Percentiles rank a stretch among this genome's conserved stretches.
These are phyloP conservation scores for Muscicapa adusta DNA, from an alignment of 2,113 vertebrate genomes.

Conservation along the genomic window DNA sequence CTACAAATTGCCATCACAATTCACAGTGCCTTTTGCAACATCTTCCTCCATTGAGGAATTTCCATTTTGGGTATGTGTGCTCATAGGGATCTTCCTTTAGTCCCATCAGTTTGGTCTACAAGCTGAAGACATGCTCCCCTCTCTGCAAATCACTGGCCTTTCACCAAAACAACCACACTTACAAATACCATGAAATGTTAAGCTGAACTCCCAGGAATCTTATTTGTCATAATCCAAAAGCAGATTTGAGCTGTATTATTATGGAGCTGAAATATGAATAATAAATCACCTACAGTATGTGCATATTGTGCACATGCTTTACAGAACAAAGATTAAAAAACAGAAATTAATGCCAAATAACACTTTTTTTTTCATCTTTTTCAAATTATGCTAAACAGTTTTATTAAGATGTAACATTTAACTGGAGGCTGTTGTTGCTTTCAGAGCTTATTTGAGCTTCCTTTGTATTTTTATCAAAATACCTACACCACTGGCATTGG, in stretches of 20 bases:
- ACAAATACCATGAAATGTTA: not conserved
- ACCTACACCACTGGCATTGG: not conserved
- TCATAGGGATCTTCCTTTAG: not conserved
- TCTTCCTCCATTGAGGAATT: not conserved
- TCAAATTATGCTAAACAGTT: slow-evolving; percentile 45
- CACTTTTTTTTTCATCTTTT: slow-evolving; percentile 58
- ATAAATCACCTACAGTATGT: not conserved
- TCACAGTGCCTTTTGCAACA: not conserved
- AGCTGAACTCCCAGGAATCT: not conserved
- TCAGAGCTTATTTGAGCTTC: slow-evolving; percentile 43
- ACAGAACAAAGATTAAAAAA: slow-evolving; percentile 25
- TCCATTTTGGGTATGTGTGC: not conserved
- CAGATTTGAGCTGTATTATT: not conserved
- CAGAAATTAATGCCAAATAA: slow-evolving; percentile 4
- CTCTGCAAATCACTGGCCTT: not conserved
- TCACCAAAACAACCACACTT: not conserved
- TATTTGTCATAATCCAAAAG: not conserved
- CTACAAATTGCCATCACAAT: not conserved
- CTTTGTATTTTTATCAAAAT: slow-evolving; percentile 44
- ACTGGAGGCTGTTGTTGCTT: slow-evolving; percentile 46
- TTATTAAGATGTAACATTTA: slow-evolving; percentile 50
- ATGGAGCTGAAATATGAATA: not conserved
- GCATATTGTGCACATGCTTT: not conserved
- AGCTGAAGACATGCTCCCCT: not conserved
- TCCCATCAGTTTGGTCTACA: not conserved